Base-by-base conservation (phyloP, 2,113 vertebrate genomes). In the Amblyopsis rosae region DNA sequence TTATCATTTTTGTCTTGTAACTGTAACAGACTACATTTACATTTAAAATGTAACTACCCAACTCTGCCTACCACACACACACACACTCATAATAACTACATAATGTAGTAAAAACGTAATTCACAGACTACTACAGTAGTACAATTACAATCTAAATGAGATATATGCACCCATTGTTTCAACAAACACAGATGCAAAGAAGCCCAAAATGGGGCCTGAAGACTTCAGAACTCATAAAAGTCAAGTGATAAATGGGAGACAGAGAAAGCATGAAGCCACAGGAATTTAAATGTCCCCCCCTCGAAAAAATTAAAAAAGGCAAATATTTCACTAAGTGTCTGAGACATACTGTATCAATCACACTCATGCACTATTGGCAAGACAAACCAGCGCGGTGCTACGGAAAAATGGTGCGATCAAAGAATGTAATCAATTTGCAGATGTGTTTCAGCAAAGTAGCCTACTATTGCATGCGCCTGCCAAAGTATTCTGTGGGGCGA, bases 261-360 rank as follows among this genome's bases (percentile, higher is more conserved):
- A 55, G 4, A 17, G 63, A 26, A 56, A 76, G 53, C 59, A 33
- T 72, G 50, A 51, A 69, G 60, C 81, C 81, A 82, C 89, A 88
- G 83, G 81, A 84, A 87, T 87, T 82, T 79, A 68, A 73, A 79
- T 46, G 72, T 33, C 57, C 51, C 54, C 9, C 48, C 50, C 59
- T 3, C 7, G 51, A 46, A 33, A 58, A 79, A 84, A 84, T 80
- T 77, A 77, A 80, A 58, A 80, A 62, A 45, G 70, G 86, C 83
- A 87, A 84, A 90, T 85, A 86, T 78, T 88, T 88, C 82, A 88
- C 59, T 65, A 26, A 26, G 26, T 26, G 26, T 61, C 76, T 76
- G 41, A 74, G 67, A 64, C 35, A 41, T 41, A 41, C 35, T 56
- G 68, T 65, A 82, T 90, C 75, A 71, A 70, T 88, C 84, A 87